phyloP scores from a whole-genome alignment of 2,113 vertebrate species.

The Neogobius melanostomus region DNA sequence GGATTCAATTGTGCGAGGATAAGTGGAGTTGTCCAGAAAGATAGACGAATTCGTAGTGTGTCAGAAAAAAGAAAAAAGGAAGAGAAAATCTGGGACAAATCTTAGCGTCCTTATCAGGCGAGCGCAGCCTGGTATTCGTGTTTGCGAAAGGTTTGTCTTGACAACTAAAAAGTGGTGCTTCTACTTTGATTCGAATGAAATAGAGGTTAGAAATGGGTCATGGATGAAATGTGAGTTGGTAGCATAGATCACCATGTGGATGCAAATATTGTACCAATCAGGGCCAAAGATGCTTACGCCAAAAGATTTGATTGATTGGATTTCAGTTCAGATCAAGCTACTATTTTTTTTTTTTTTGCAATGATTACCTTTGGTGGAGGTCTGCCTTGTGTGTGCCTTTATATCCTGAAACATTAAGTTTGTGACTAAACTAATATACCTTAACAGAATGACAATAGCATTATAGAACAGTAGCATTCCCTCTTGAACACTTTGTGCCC shows the following conservation, averaged over 20 bases:
- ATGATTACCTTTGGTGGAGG: no score
- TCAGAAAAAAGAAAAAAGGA: slow-evolving; percentile 3
- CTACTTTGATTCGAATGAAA: neutral
- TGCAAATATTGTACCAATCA: neutral
- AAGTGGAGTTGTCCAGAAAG: slow-evolving; percentile 53
- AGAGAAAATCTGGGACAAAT: slow-evolving; percentile 42
- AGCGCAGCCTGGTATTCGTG: slow-evolving; percentile 40
- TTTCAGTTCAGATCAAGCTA: no score
- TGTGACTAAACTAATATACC: slow-evolving; percentile 6
- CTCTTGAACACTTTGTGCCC: slow-evolving; percentile 53
- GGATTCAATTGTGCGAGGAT: slow-evolving; percentile 52
- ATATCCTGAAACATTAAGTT: slow-evolving; percentile 9
- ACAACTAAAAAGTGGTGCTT: no score
- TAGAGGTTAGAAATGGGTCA: neutral
- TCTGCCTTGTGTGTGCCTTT: neutral
- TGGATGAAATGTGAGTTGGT: neutral
- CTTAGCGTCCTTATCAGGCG: slow-evolving; percentile 33
- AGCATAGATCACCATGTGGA: neutral
- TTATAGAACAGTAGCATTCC: slow-evolving; percentile 61
- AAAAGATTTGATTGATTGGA: neutral
- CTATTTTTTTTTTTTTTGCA: no score
- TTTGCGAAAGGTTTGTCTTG: neutral
- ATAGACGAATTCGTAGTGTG: slow-evolving; percentile 48
- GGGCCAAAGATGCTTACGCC: neutral
- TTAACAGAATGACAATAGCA: slow-evolving; percentile 16